A percentile compares a stretch with the other conserved stretches of the same genome.
Conservation (phyloP, 2,888 invertebrate species). For the Xanthia togata region DNA sequence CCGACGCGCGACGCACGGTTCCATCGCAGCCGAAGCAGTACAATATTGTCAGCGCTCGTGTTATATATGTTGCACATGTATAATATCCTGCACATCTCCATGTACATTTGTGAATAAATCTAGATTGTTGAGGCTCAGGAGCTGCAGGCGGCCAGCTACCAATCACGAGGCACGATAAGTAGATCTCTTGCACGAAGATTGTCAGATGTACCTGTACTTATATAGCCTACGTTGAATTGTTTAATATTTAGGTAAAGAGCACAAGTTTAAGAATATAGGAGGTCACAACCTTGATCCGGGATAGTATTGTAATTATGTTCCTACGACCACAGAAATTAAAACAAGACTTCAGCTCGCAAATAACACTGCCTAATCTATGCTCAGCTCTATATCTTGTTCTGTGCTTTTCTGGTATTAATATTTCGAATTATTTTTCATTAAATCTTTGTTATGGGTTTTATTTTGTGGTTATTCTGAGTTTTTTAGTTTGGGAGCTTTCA, state of each 20-base stretch:
- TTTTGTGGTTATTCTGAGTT: conserved; percentile 74
- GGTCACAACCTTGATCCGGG: conserved; percentile 75
- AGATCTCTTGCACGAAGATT: conserved; percentile 83
- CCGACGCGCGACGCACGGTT: conserved; percentile 70
- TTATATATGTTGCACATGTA: conserved; percentile 84
- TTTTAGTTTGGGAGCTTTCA: conserved; percentile 74
- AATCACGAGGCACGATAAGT: conserved; percentile 81
- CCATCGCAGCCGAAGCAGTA: conserved; percentile 78
- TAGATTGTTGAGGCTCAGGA: conserved; percentile 81
- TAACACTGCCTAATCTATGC: conserved; percentile 90
- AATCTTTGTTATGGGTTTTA: conserved; percentile 71
- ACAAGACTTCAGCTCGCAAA: conserved; percentile 85
- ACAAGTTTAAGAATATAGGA: conserved; percentile 79
- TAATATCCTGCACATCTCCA: conserved; percentile 81
- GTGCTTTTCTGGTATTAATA: conserved; percentile 84
- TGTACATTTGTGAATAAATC: conserved; percentile 76
- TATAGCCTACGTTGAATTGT: conserved; percentile 72
- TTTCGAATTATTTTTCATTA: conserved; percentile 73
- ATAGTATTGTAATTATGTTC: conserved; percentile 76
- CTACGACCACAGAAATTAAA: conserved; percentile 77
- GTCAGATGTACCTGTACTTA: conserved; percentile 70
- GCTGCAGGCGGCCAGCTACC: conserved; percentile 89
- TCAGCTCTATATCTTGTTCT: conserved; percentile 86
- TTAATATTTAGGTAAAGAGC: conserved; percentile 80
- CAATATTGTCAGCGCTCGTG: conserved; percentile 82